These are phyloP conservation scores for Siniperca obscura DNA, from an alignment of 2,797 vertebrate species.

Conservation along the genomic window DNA sequence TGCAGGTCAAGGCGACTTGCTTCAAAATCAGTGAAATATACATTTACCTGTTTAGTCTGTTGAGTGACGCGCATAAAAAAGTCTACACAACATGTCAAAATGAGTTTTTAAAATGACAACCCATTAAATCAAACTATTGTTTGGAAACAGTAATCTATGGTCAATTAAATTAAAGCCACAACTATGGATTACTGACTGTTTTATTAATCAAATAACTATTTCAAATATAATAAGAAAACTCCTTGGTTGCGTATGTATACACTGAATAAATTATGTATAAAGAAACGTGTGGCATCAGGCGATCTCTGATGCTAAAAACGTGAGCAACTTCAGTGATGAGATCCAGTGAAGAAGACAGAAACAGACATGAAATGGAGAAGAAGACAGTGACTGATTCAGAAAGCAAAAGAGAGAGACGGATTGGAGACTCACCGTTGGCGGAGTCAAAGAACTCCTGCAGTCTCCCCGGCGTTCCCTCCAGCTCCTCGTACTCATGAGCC, in stretches of 20 bases:
- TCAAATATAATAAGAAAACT: slow-evolving; percentile 9
- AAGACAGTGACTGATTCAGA: not conserved
- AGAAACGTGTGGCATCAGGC: not conserved
- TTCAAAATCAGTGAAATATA: not conserved
- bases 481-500: slow-evolving; percentile 94
- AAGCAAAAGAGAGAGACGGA: not conserved
- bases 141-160: not conserved
- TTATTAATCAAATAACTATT: not conserved
- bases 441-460: slow-evolving; percentile 97
- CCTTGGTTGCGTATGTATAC: not conserved
- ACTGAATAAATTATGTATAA: not conserved
- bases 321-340: not conserved
- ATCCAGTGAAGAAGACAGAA: not conserved
- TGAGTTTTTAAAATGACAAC: not conserved
- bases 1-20: not conserved
- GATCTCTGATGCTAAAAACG: too few relatives aligned
- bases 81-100: not conserved
- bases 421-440: slow-evolving; percentile 85
- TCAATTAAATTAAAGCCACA: too few relatives aligned
- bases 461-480: slow-evolving; percentile 90
- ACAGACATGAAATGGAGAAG: not conserved
- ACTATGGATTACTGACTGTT: not conserved
- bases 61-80: not conserved
- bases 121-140: not conserved
- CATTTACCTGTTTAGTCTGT: not conserved